phyloP scores from a whole-genome alignment of 2,888 invertebrate species.

The Lochmaea crataegi region DNA sequence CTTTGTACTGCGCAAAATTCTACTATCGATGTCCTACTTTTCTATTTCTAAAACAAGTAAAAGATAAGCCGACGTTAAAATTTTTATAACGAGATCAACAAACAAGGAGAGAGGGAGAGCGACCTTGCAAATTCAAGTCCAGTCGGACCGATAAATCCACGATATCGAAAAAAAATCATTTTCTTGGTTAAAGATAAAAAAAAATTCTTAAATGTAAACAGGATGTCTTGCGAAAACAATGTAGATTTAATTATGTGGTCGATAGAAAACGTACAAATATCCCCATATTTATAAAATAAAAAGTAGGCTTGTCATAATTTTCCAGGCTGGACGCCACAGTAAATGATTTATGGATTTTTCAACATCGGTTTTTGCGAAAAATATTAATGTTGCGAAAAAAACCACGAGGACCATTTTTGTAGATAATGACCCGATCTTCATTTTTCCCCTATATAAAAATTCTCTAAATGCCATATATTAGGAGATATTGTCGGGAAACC shows the following conservation, averaged over 20 bases:
- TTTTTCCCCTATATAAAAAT: no score
- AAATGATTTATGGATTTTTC: no score
- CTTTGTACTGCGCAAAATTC: background rate
- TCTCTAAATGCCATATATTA: no score
- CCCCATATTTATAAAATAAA: background rate
- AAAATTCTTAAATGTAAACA: background rate
- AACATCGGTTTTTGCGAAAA: no score
- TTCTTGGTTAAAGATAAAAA: background rate
- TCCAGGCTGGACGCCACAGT: no score
- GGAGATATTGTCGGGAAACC: no score
- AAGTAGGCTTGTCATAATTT: no score
- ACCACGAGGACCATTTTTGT: no score
- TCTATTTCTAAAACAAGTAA: background rate
- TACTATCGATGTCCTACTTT: slow-evolving; percentile 3
- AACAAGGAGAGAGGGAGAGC: background rate
- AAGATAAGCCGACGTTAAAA: background rate
- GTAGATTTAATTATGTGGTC: background rate
- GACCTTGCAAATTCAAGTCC: background rate
- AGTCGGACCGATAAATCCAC: background rate
- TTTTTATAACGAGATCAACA: background rate
- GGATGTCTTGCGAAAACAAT: background rate
- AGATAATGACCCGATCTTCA: no score
- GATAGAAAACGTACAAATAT: background rate
- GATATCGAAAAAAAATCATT: slow-evolving; percentile 1
- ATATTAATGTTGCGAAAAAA: no score